These are phyloP conservation scores for Schmidtea mediterranea DNA, from an alignment of 1,140 invertebrate genomes.

Conservation along the genomic window DNA sequence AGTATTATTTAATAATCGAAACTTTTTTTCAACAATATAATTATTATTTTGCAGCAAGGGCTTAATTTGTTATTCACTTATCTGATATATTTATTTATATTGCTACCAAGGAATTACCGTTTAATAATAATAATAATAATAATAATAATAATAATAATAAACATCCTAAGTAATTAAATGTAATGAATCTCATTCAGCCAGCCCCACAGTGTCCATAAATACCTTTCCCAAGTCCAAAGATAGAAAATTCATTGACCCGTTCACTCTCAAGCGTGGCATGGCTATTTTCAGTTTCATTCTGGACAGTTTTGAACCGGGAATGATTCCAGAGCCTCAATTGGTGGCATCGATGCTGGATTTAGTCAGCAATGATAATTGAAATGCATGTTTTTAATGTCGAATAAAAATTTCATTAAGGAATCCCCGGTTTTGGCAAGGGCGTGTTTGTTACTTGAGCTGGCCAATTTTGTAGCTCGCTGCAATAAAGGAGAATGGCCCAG, in stretches of 20 bases:
- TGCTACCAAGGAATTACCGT: too few species aligned
- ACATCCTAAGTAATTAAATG: too few species aligned
- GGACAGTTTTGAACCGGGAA: constrained; percentile 73
- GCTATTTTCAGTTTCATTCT: constrained; percentile 35
- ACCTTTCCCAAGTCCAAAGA: too few species aligned
- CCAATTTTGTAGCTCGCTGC: constrained; percentile 78
- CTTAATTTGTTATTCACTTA: too few species aligned
- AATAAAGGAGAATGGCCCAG: constrained; percentile 87
- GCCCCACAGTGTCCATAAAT: too few species aligned
- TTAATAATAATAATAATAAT: too few species aligned
- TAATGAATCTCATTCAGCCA: too few species aligned
- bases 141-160: too few species aligned
- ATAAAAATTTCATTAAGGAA: constrained; percentile 38
- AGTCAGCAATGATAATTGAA: constrained; percentile 38
- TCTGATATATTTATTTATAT: too few species aligned
- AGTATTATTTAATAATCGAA: too few species aligned
- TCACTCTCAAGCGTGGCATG: constrained; percentile 23
- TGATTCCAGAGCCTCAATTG: constrained; percentile 71
- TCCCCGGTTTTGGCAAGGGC: constrained; percentile 69
- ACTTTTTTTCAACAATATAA: too few species aligned
- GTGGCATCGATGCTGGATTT: constrained; percentile 76
- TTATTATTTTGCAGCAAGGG: too few species aligned
- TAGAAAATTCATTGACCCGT: constrained; percentile 17
- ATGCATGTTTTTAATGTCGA: background rate
- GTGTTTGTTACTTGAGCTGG: constrained; percentile 65